A percentile compares a stretch with the other conserved stretches of the same genome.
These are phyloP conservation scores for Petrolisthes manimaculis DNA, from an alignment of 2,888 invertebrate genomes.

Conservation along the genomic window DNA sequence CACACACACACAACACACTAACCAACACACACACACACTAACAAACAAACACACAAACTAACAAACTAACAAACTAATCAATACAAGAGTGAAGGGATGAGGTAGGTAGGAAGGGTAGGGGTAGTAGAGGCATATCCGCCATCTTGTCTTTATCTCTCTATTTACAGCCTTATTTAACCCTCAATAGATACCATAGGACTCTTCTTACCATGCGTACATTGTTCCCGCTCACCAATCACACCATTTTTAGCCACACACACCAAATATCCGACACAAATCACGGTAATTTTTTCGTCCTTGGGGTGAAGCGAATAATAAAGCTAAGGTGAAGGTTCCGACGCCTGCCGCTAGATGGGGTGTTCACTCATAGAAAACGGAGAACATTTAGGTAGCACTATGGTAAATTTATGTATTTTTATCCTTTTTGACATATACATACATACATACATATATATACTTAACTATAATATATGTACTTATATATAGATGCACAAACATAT, in stretches of 20 bases:
- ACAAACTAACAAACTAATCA: constrained; percentile 24
- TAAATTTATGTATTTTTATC: too few relatives aligned
- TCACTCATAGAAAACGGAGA: not conserved
- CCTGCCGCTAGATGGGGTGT: constrained; percentile 52
- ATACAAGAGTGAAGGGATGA: constrained; percentile 27
- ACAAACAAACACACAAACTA: not conserved
- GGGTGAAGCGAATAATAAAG: constrained; percentile 43
- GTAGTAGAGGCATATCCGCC: not conserved
- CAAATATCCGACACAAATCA: constrained; percentile 10
- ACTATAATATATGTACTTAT: too few relatives aligned
- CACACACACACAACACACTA: not conserved
- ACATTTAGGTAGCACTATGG: not conserved
- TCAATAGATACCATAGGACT: not conserved
- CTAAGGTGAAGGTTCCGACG: constrained; percentile 13
- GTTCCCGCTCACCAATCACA: constrained; percentile 35
- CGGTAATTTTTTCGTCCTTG: constrained; percentile 45
- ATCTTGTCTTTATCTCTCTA: not conserved
- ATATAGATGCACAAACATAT: too few relatives aligned
- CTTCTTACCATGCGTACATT: constrained; percentile 43
- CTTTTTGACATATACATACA: too few relatives aligned
- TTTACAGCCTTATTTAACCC: not conserved
- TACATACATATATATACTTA: too few relatives aligned
- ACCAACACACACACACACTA: not conserved
- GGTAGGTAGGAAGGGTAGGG: not conserved
- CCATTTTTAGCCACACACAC: constrained; percentile 34